Evolutionary conservation across 92 coral and sea anemone genomes (phyloP), one percentile per base, ranked within the genome.

Genomic region (Epizoanthus scotinus): DNA sequence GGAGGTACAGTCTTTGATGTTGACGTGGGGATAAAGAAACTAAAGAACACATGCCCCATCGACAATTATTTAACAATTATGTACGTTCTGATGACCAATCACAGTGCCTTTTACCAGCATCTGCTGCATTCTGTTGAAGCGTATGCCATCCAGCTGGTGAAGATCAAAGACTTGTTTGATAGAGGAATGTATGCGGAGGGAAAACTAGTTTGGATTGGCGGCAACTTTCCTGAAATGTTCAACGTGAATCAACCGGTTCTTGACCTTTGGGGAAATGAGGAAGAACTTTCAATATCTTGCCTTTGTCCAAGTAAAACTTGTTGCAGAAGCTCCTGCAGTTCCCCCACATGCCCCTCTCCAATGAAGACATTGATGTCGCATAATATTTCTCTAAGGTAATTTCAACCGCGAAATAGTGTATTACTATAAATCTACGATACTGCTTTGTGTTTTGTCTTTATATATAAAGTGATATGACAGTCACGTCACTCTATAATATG

Each of bases 201-300:
- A 20, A 86, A 82, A 57, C 42, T 81, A 36, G 17, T 15, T 24
- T 86, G 90, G 90, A 6, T 86, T 29, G 15, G 8, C 83, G 49
- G 29, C 36, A 31, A 31, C 36, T 86, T 86, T 34, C 86, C 14
- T 47, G 90, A 86, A n/a, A 79, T 82, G 14, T 86, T 86, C 56
- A 63, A 74, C 61, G 20, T 81, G 49, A 86, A 82, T 73, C 15
- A 25, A 21, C 78, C 82, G 27, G 50, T 60, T 27, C 59, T 86
- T 53, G 83, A 86, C 82, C 20, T 69, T 57, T 86, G 90, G 90
- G 90, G 86, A 50, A 86, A 81, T 65, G 90, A 86, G 64, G 86
- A 86, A 26, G 90, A 86, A 40, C 63, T 86, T 61, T 82, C 82
- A 58, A 8, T 81, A 17, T 81, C 90, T 31, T 31, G 36, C 36